These are phyloP conservation scores for Cichladusa arquata DNA, from an alignment of 2,113 vertebrate genomes.

Conservation along the genomic window DNA sequence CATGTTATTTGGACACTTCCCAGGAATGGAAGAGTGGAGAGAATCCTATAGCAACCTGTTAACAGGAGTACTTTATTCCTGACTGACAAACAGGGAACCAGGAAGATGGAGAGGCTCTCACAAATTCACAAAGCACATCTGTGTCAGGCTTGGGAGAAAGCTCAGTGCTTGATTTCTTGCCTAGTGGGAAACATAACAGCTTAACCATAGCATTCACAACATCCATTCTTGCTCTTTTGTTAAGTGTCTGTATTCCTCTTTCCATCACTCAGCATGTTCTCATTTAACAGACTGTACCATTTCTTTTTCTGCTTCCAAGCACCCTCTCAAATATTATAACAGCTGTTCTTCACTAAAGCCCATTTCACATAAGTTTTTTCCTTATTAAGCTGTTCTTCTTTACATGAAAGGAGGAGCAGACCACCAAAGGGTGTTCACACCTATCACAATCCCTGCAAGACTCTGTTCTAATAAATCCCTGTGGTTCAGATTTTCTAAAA, in stretches of 20 bases:
- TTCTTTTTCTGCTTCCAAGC: neutral
- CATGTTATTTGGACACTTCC: neutral
- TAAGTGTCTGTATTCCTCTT: neutral
- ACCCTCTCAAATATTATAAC: neutral
- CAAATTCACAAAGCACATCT: neutral
- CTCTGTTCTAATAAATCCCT: neutral
- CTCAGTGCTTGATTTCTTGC: neutral
- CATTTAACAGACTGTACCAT: neutral
- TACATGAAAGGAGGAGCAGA: neutral
- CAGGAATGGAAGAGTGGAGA: neutral
- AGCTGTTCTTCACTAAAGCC: neutral
- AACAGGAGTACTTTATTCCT: neutral
- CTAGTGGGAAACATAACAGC: neutral
- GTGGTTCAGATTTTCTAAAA: neutral
- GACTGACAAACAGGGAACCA: neutral
- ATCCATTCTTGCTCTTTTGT: neutral
- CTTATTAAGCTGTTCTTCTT: neutral
- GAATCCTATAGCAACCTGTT: neutral
- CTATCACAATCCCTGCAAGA: neutral
- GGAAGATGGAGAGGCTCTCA: neutral
- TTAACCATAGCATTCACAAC: neutral
- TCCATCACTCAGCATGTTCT: neutral
- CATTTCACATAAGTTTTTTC: neutral
- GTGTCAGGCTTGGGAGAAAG: neutral
- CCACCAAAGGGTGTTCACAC: neutral